Percentiles rank a stretch among this genome's conserved stretches.
These are phyloP conservation scores for Dreissena polymorpha DNA, from an alignment of 1,140 invertebrate genomes.

Conservation along the genomic window DNA sequence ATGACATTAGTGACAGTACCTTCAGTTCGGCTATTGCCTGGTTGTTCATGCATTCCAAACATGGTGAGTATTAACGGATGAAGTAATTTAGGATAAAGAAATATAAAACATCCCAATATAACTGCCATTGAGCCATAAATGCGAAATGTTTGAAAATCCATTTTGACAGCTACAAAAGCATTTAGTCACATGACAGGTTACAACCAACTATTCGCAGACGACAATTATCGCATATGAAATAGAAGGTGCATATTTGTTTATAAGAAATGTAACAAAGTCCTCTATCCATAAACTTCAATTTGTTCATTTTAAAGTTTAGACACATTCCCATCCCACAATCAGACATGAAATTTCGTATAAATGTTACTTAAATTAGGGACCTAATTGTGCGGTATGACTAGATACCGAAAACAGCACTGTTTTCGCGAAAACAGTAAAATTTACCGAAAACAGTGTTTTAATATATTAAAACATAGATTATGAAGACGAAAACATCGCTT, in stretches of 20 bases:
- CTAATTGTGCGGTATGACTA: too few relatives aligned
- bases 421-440: too few relatives aligned
- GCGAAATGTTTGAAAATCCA: slow-evolving; percentile 43
- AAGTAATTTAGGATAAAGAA: slow-evolving; percentile 48
- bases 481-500: too few relatives aligned
- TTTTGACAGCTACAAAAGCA: slow-evolving; percentile 6
- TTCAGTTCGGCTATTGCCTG: too few relatives aligned
- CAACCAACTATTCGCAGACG: neutral
- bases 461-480: too few relatives aligned
- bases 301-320: too few relatives aligned
- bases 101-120: slow-evolving; percentile 46
- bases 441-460: too few relatives aligned
- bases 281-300: neutral
- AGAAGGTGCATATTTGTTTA: neutral
- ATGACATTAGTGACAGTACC: too few relatives aligned
- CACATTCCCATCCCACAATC: too few relatives aligned
- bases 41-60: slow-evolving; percentile 12
- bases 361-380: too few relatives aligned
- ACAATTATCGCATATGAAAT: neutral
- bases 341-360: too few relatives aligned
- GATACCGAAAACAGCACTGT: too few relatives aligned
- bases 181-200: neutral
- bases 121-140: slow-evolving; percentile 26
- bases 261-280: neutral
- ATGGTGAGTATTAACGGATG: slow-evolving; percentile 24